A percentile compares a stretch with the other conserved stretches of the same genome.
phyloP scores from a whole-genome alignment of 2,797 vertebrate genomes.

The Sardinella longiceps region DNA sequence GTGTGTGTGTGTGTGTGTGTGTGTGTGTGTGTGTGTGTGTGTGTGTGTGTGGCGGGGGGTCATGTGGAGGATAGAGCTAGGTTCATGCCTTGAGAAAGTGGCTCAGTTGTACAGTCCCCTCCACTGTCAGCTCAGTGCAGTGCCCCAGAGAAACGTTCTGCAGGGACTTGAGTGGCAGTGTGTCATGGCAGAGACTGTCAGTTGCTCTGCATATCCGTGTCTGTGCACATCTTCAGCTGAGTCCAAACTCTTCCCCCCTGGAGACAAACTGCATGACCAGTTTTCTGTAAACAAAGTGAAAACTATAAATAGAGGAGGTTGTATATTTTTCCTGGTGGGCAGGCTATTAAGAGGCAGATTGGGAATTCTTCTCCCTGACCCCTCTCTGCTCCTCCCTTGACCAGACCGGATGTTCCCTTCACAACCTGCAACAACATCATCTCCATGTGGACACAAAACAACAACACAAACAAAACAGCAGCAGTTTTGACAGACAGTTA shows the following conservation, averaged over 20 bases:
- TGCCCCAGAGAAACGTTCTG: neutral
- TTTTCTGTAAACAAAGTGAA: constrained; percentile 9
- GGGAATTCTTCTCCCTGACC: neutral
- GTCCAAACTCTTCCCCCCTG: constrained; percentile 2
- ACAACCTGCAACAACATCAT: neutral
- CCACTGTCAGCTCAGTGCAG: neutral
- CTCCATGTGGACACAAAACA: neutral
- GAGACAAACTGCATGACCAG: neutral
- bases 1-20: no score
- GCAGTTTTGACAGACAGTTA: neutral
- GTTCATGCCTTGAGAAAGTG: no score
- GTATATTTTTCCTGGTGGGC: neutral
- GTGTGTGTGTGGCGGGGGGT: no score
- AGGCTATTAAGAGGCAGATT: neutral
- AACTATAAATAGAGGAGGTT: neutral
- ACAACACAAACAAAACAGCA: neutral
- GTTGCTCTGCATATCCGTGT: neutral
- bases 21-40: no score
- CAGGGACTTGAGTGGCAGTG: neutral
- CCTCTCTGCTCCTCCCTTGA: neutral
- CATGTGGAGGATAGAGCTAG: no score
- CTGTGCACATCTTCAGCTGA: neutral
- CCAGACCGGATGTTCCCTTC: neutral
- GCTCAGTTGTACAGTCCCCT: neutral
- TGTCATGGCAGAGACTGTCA: neutral